These are phyloP conservation scores for Psylliodes chrysocephalus DNA, from an alignment of 2,888 invertebrate genomes.

Conservation along the genomic window DNA sequence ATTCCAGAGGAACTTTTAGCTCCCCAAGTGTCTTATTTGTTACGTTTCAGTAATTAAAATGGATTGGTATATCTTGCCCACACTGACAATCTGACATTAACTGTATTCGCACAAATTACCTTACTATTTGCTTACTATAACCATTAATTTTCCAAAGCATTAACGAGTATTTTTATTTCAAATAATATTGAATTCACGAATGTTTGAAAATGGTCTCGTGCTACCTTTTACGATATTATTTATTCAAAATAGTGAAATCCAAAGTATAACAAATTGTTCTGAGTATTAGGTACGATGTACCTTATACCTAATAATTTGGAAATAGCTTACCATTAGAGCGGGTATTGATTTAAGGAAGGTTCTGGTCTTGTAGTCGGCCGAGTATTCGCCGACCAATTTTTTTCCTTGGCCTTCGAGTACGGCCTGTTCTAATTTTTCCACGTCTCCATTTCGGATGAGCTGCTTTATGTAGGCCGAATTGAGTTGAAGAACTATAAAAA, in stretches of 20 bases:
- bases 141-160: too few species aligned
- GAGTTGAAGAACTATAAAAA: slow-evolving; percentile 64
- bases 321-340: slow-evolving; percentile 70
- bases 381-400: slow-evolving; percentile 73
- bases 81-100: too few species aligned
- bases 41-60: too few species aligned
- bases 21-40: too few species aligned
- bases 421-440: slow-evolving; percentile 74
- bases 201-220: too few species aligned
- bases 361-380: slow-evolving; percentile 71
- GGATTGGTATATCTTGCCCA: too few species aligned
- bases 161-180: too few species aligned
- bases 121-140: too few species aligned
- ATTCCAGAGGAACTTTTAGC: too few species aligned
- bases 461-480: slow-evolving; percentile 68
- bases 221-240: neutral
- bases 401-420: slow-evolving; percentile 76
- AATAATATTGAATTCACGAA: too few species aligned
- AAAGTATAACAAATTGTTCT: slow-evolving; percentile 5
- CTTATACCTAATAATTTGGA: neutral
- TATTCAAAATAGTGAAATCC: neutral
- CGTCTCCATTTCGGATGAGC: slow-evolving; percentile 71
- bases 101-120: too few species aligned
- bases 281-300: neutral
- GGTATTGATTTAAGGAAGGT: slow-evolving; percentile 75